phyloP scores from a whole-genome alignment of 2,113 vertebrate genomes.

The Pteropus alecto region DNA sequence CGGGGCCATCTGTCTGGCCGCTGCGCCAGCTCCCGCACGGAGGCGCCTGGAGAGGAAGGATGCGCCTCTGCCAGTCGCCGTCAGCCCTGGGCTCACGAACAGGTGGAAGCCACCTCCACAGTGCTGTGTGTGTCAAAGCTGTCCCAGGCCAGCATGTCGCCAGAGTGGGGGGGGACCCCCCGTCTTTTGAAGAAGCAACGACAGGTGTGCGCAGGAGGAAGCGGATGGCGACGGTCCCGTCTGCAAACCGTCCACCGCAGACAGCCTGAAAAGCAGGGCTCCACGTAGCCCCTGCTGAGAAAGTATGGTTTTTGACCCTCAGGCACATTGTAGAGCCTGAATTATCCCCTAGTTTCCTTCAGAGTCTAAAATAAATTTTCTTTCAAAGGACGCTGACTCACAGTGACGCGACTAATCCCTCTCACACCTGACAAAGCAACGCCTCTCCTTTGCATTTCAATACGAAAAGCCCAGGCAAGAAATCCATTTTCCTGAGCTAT shows the following conservation, averaged over 20 bases:
- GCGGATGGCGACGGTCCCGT: fast-evolving
- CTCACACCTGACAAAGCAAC: background rate
- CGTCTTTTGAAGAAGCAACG: background rate
- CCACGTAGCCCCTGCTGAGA: background rate
- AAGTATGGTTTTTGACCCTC: background rate
- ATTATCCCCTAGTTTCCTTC: background rate
- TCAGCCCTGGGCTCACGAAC: background rate
- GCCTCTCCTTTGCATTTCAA: background rate
- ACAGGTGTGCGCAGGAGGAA: too few species aligned
- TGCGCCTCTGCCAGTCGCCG: background rate
- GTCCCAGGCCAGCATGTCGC: background rate
- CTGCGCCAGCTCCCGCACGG: too few species aligned
- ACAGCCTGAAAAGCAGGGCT: background rate
- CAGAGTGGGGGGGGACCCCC: background rate
- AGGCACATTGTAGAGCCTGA: background rate
- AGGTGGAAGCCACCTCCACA: background rate
- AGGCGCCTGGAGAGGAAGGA: background rate
- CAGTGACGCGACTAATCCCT: background rate
- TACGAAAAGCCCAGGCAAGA: background rate
- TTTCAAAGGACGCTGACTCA: background rate
- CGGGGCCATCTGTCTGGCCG: too few species aligned
- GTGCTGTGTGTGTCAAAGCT: background rate
- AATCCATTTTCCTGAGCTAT: background rate
- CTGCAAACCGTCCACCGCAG: background rate
- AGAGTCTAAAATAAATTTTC: conserved; percentile 9